Base-by-base conservation (phyloP, 2,797 vertebrate genomes). In the Xiphorhynchus erythropygius region DNA sequence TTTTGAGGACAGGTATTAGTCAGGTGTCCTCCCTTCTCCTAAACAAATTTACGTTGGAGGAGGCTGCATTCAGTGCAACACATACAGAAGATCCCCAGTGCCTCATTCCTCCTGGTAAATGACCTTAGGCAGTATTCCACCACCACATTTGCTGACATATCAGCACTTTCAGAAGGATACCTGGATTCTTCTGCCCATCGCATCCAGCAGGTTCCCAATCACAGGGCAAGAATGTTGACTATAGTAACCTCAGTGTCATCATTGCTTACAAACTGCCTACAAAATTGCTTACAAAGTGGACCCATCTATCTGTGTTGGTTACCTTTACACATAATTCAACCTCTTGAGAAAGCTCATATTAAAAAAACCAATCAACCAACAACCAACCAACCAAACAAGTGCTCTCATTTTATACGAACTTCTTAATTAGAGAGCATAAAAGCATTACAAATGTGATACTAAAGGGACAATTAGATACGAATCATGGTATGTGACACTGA, bases 51-150 rank as follows among this genome's bases (percentile, higher is more conserved):
- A 27, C 12, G 24, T 30, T 70, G 56, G 63, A 82, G 59, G 39
- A 74, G 28, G 14, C 16, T 76, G 27, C 0, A 0, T 47, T 60
- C 47, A 33, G 11, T 37, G 25, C 21, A 49, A 32, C 2, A 4
- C 25, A 37, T 33, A 13, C 25, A 46, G 39, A 44, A 68, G 9
- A 12, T 27, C 39, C 33, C 57, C 0, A 0, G 6, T 39, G 19
- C 37, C 27, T 75, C 7, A 0, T 60, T 93, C 53, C n/a, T 90
- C 30, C n/a, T 46, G 24, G 28, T 44, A 47, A 60, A 33, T 7
- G 25, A 17, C 42, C 60, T 55, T n/a, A 33, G 68, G 42, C 11
- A 67, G 27, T 46, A 67, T 63, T 64, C 23, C 13, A 81, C 19
- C 50, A 65, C 41, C 9, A 50, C 1, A 6, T 46, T 16, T 70